These are phyloP conservation scores for Pterocles burchelli DNA, from an alignment of 2,113 vertebrate genomes.

Conservation along the genomic window DNA sequence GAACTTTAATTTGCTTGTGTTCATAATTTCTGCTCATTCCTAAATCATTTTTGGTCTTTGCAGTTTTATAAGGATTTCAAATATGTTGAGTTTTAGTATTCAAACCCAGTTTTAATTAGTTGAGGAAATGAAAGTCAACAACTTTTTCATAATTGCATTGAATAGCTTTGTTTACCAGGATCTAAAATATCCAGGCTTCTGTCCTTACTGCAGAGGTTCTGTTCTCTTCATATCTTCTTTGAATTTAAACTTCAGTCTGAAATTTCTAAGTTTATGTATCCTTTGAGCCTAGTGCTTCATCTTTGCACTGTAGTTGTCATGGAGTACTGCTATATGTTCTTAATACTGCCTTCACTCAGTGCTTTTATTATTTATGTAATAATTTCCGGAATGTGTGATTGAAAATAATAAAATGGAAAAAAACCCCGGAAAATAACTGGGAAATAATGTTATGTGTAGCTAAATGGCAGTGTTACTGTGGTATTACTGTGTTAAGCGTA, in stretches of 20 bases:
- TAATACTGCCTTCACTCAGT: neutral
- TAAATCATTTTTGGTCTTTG: neutral
- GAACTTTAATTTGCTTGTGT: neutral
- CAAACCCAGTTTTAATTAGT: neutral
- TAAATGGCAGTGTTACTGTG: neutral
- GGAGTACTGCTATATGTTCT: neutral
- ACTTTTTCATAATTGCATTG: neutral
- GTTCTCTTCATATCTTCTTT: neutral
- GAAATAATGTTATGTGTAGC: neutral
- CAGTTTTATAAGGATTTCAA: constrained; percentile 1
- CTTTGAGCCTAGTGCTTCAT: neutral
- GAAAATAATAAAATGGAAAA: neutral
- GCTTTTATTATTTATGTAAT: neutral
- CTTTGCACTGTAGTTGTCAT: neutral
- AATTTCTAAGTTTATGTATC: neutral
- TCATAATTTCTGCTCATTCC: neutral
- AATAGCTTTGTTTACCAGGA: neutral
- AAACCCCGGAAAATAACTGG: neutral
- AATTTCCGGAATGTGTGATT: neutral
- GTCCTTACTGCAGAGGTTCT: neutral
- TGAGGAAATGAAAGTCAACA: neutral
- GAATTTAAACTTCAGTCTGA: neutral
- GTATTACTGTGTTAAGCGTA: neutral
- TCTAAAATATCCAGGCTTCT: neutral
- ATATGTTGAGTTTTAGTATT: neutral